Evolutionary conservation across 2,113 vertebrate species (phyloP), one percentile per base, ranked within the genome.

Genomic region (Amblyopsis rosae): DNA sequence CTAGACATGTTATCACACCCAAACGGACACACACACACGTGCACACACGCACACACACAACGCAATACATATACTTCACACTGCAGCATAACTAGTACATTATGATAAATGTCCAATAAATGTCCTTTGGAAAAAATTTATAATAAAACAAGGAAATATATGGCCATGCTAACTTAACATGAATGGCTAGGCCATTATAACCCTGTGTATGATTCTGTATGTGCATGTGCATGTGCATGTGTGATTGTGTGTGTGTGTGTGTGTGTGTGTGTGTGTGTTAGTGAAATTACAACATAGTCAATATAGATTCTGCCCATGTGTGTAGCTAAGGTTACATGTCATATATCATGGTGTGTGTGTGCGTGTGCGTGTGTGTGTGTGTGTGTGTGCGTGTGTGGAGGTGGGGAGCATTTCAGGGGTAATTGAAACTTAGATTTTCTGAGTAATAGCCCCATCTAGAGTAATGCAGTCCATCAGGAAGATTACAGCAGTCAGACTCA

Each of bases 401-500:
- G 49, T 7, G 54, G 9, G 17, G 47, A 26, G 61, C 67, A 78
- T 73, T 80, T 82, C 35, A 63, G 62, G 45, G 77, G 66, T 71
- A 78, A 84, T 59, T 71, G 32, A 77, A 82, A 78, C 66, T 66
- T 71, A 65, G 75, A 54, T 80, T 81, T 86, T 76, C 58, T 72
- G 65, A 81, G 66, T 82, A 73, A 77, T 66, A 69, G 76, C 59
- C 63, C 73, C 79, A 77, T 82, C 66, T 64, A 59, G 54, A 80
- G 69, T 65, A 74, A 72, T 68, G 65, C 55, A 69, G 65, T 76
- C 79, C 71, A 78, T 78, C 73, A 78, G 69, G 64, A 72, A 80
- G 73, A 82, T 80, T 64, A 80, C 51, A 15, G 51, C n/a, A 6
- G 13, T 15, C 59, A 61, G 9, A 26, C 58, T 1, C 58, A 26